A percentile compares a stretch with the other conserved stretches of the same genome.
Conservation (phyloP, 2,113 vertebrate species). For the Tupaia chinensis region DNA sequence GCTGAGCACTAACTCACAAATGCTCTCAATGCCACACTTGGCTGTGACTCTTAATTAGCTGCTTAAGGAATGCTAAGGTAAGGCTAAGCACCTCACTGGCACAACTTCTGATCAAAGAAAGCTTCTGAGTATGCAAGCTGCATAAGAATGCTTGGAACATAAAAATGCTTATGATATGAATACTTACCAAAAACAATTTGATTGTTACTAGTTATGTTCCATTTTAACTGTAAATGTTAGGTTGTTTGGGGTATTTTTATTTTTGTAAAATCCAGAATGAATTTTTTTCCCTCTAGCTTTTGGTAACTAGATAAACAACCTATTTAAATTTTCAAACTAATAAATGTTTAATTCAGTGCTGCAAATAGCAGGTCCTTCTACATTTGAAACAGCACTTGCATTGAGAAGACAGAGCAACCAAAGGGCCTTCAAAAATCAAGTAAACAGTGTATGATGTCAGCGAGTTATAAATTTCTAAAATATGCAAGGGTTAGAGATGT, state of each 20-base stretch:
- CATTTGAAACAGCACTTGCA: neutral
- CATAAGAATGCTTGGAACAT: neutral
- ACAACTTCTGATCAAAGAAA: neutral
- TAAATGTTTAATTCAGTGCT: neutral
- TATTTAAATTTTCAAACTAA: neutral
- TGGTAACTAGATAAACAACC: neutral
- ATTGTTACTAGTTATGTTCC: neutral
- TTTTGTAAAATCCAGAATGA: constrained; percentile 28
- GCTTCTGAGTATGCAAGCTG: neutral
- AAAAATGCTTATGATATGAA: neutral
- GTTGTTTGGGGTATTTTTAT: neutral
- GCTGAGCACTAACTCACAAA: neutral
- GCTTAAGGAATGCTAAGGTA: neutral
- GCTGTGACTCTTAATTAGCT: neutral
- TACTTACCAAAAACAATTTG: neutral
- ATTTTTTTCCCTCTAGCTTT: neutral
- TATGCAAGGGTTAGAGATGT: neutral
- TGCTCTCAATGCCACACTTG: neutral
- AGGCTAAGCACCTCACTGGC: neutral
- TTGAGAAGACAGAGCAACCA: neutral
- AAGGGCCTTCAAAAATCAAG: neutral
- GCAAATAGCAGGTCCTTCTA: neutral
- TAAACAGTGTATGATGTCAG: neutral
- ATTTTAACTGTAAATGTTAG: neutral
- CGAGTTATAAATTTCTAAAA: constrained; percentile 23